phyloP scores from a whole-genome alignment of 2,888 invertebrate species.

The Zaprionus lineosus region DNA sequence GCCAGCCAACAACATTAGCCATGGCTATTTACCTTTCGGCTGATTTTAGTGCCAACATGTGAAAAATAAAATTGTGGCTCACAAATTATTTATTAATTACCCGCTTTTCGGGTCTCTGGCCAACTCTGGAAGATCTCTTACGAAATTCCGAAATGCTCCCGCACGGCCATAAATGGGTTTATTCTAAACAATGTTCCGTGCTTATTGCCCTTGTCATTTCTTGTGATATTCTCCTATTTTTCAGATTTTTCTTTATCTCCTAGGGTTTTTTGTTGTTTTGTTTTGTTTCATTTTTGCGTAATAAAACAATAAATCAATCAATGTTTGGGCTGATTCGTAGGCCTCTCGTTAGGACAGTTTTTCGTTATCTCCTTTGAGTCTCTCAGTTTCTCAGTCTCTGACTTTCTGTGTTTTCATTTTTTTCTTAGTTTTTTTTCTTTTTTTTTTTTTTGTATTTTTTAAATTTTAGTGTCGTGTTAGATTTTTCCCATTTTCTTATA shows the following conservation, averaged over 20 bases:
- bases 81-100: constrained; percentile 77
- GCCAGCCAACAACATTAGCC: constrained; percentile 40
- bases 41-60: constrained; percentile 58
- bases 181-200: constrained; percentile 39
- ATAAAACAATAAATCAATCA: constrained; percentile 77
- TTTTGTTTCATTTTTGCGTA: too few relatives aligned
- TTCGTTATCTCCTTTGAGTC: constrained; percentile 59
- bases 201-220: constrained; percentile 59
- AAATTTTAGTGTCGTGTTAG: constrained; percentile 66
- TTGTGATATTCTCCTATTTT: constrained; percentile 23
- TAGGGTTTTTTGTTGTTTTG: constrained; percentile 21
- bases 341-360: constrained; percentile 18
- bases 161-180: constrained; percentile 19
- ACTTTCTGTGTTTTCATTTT: too few relatives aligned
- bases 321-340: constrained; percentile 38
- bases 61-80: constrained; percentile 47
- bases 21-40: constrained; percentile 61
- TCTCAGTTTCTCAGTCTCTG: too few relatives aligned
- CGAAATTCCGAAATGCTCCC: constrained; percentile 34
- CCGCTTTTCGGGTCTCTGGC: constrained; percentile 20
- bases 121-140: constrained; percentile 22
- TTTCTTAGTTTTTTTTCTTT: too few relatives aligned
- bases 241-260: constrained; percentile 14
- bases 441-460: too few relatives aligned
- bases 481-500: constrained; percentile 31